Evolutionary conservation across 2,888 invertebrate genomes (phyloP), one percentile per base, ranked within the genome.

Genomic region (Pristionchus maxplancki): DNA sequence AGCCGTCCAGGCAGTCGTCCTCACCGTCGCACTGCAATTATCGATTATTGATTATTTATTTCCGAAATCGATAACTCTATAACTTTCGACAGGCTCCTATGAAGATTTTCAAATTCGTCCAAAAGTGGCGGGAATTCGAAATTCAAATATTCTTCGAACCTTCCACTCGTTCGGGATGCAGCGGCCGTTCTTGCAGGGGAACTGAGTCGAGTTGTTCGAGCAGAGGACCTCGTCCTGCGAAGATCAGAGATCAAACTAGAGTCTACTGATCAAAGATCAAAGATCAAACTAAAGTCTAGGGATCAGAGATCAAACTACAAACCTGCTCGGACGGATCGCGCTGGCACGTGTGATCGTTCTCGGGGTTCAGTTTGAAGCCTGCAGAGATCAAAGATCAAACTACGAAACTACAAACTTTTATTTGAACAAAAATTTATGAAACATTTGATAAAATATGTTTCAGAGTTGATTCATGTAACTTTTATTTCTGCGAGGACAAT

Each of bases 1-100:
- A 97, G 83, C 97, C 97, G 95, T 97, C 97, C 92, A 97, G 97
- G 95, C 98, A 98, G 96, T 98, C 98, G 95, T 97, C 97, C 95
- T 97, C 97, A 95, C 97, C 97, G 96, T 98, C 97, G 96, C 98
- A 98, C 93, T 97, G 97, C 24, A 15, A 62, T 64, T 37, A 37
- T 37, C 4, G 58, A 64, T 58, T n/a, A 44, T 64, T 34, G 64
- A 44, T 40, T 28, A 11, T 17, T n/a, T 62, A 17, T n/a, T 34
- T 31, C 9, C 40, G 64, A 44, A 44, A 40, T 64, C 34, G 28
- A 85, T 64, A 44, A 83, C 58, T 83, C 24, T 24, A 1, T 24
- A 71, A 71, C 5, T 71, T 71, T 71, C 20, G 71, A 71, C 37
- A 6, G 5, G 6, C 9, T 34, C 8, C 71, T 71, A 37, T 71